Conservation (phyloP, 2,888 invertebrate species). For the Oscheius sp. region DNA sequence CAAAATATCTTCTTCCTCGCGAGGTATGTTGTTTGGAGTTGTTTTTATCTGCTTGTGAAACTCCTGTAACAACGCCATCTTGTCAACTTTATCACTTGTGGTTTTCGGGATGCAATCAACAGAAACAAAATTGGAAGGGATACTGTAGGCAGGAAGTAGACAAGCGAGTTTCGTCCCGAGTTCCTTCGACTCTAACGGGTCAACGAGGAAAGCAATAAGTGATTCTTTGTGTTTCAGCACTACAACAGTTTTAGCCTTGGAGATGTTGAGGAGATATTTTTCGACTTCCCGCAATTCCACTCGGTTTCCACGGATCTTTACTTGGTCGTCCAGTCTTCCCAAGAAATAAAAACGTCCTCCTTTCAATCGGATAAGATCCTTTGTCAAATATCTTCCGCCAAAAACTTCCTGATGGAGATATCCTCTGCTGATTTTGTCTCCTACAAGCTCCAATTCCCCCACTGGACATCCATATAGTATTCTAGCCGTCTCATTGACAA, state of each 20-base stretch:
- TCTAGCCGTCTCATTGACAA: slow-evolving; percentile 35
- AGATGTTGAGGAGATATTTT: slow-evolving; percentile 22
- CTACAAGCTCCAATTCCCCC: slow-evolving; percentile 40
- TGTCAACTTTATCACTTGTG: slow-evolving; percentile 55
- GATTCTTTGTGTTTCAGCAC: slow-evolving; percentile 31
- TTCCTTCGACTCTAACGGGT: neutral
- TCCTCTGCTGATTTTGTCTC: slow-evolving; percentile 43
- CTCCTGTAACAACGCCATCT: slow-evolving; percentile 41
- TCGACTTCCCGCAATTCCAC: slow-evolving; percentile 42
- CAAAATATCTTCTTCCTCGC: slow-evolving; percentile 32
- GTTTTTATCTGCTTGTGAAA: slow-evolving; percentile 34
- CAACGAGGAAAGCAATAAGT: slow-evolving; percentile 46
- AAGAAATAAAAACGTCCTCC: slow-evolving; percentile 32
- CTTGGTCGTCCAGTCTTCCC: slow-evolving; percentile 55
- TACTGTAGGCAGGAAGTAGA: slow-evolving; percentile 4
- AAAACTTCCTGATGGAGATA: slow-evolving; percentile 32
- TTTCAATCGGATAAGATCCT: slow-evolving; percentile 39
- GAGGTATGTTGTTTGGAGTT: slow-evolving; percentile 8
- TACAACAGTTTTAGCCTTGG: neutral
- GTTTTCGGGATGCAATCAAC: slow-evolving; percentile 49
- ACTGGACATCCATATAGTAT: slow-evolving; percentile 2
- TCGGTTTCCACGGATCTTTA: slow-evolving; percentile 54
- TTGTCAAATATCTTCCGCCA: slow-evolving; percentile 36
- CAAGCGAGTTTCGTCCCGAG: neutral
- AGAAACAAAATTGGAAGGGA: slow-evolving; percentile 46